phyloP scores from a whole-genome alignment of 2,113 vertebrate species.

The Perca fluviatilis region DNA sequence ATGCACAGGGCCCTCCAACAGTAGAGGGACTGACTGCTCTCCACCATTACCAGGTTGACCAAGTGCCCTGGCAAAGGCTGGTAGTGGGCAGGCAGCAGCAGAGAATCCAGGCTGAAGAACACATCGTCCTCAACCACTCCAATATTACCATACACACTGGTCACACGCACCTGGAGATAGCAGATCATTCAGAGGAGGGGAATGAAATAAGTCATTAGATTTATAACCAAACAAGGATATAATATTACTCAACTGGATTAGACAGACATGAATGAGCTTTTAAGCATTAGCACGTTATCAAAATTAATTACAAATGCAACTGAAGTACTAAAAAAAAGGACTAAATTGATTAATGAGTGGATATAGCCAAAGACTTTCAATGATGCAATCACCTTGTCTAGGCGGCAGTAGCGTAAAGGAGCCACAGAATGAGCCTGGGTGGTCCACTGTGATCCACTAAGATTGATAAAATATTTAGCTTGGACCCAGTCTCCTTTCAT shows the following conservation, averaged over 20 bases:
- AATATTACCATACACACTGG: constrained; percentile 84
- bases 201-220: not conserved
- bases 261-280: not conserved
- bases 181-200: not conserved
- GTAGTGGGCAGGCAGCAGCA: constrained; percentile 88
- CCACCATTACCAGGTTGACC: constrained; percentile 91
- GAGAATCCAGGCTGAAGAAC: constrained; percentile 92
- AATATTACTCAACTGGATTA: not conserved
- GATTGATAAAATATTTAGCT: constrained; percentile 90
- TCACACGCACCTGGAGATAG: constrained; percentile 85
- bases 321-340: not conserved
- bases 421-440: constrained; percentile 89
- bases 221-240: not conserved
- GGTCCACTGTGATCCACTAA: constrained; percentile 78
- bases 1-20: constrained; percentile 94
- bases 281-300: not conserved
- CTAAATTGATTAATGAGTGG: not conserved
- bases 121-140: constrained; percentile 90
- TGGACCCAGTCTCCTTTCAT: constrained; percentile 95
- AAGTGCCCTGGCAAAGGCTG: constrained; percentile 83
- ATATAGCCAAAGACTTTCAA: not conserved
- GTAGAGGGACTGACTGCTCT: constrained; percentile 93
- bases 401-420: constrained; percentile 91
- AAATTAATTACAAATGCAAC: not conserved
- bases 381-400: constrained; percentile 85